Evolutionary conservation across 2,113 vertebrate species (phyloP), one percentile per base, ranked within the genome.

Genomic region (Lota lota): DNA sequence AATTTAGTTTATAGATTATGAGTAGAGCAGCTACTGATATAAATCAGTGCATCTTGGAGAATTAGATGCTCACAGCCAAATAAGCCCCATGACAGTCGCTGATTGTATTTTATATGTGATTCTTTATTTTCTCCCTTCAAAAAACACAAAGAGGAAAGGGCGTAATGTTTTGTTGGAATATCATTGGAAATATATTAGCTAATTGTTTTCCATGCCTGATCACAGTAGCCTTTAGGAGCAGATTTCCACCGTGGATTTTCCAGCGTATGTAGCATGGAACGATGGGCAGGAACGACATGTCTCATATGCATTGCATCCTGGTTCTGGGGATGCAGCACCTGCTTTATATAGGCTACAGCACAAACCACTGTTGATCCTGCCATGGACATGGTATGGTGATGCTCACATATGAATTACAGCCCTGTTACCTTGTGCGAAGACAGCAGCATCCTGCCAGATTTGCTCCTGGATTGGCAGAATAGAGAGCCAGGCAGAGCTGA

Each of bases 391-490:
- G 60, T 61, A 77, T 65, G 64, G 40, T 64, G 47, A 14, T 77
- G 75, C 64, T 63, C 70, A 79, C 69, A 80, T 70, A 70, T 73
- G 79, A 77, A 83, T 84, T 85, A 88, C 83, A 83, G 76, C 67
- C 19, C 54, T 69, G 81, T 83, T 88, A 83, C 84, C 76, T 88
- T 83, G 79, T 86, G 78, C 8, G 8, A 47, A 14, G 40, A 85
- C 78, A 47, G 40, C 40, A 83, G 73, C 76, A 74, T 63, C 19
- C 73, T 58, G 73, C 70, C 75, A 63, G 72, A 67, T 77, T 69
- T 79, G 40, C 75, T 66, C 77, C 68, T 58, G 67, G 66, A 70
- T 75, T 76, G 53, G 70, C 64, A 61, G 79, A 77, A 79, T 53
- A 57, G 68, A 81, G 72, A 77, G 36, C 28, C 28, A 76, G 75